Evolutionary conservation across 2,888 invertebrate genomes (phyloP), one percentile per base, ranked within the genome.

Genomic region (Amphipyra berbera): DNA sequence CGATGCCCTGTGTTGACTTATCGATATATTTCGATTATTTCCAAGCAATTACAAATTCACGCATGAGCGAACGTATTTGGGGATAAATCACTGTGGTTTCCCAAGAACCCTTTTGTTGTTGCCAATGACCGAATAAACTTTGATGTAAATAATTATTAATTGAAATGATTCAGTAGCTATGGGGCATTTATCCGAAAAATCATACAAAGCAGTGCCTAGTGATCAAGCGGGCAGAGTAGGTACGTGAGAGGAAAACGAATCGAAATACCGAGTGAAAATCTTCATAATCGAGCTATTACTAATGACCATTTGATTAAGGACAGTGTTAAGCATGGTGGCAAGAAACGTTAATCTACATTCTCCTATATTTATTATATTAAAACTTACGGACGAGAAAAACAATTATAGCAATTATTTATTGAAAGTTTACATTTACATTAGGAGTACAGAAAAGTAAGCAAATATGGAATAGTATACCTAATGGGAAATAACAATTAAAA

Each of bases 11-110:
- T 59, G 42, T 59, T 40, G 41, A 35, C 66, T 30, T 48, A 57
- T 54, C 73, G 56, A 73, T 67, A 67, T 49, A 67, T 70, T 73
- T 66, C 35, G 35, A 72, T 70, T 65, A 70, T 53, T 72, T 72
- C 73, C 61, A 61, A 53, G 46, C 68, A 57, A 72, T 70, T 73
- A 70, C 53, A 46, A 50, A 61, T 57, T 13, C 56, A 49, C 68
- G 68, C 68, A 54, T 57, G 68, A 41, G 12, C 33, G 42, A 47
- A 44, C 13, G 27, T 67, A 46, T 46, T 69, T 37, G 55, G 14
- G 41, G 61, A 37, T 57, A 57, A 61, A 61, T 44, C 40, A 53
- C 40, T 10, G 49, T n/a, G 67, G 61, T 67, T 46, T 15, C 38
- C 41, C 42, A 44, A 47, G 54, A 40, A 42, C 15, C 40, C 14